Evolutionary conservation across 1,140 invertebrate genomes (phyloP).

Genomic region (Drosophila aff.): DNA sequence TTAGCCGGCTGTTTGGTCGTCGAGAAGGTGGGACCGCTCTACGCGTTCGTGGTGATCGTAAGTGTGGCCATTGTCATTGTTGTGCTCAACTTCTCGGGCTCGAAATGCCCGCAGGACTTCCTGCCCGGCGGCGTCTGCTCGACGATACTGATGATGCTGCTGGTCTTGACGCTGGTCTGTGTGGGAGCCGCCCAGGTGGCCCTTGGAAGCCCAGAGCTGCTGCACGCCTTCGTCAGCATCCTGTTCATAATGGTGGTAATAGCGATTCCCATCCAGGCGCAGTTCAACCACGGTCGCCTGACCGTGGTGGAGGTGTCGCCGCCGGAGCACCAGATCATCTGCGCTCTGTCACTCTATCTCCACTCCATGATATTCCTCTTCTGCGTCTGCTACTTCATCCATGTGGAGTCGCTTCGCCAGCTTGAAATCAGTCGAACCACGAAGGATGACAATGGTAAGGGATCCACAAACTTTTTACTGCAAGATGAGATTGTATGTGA

Average conservation of each 20-base stretch:
- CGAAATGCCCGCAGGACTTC: slow-evolving; percentile 37
- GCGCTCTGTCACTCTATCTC: slow-evolving; percentile 35
- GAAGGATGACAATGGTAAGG: background rate
- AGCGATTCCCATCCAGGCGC: slow-evolving; percentile 47
- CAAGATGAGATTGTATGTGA: no score
- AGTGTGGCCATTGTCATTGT: background rate
- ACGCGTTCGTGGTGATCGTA: background rate
- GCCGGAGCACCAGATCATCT: slow-evolving; percentile 23
- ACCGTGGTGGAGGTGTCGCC: slow-evolving; percentile 9
- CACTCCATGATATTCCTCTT: slow-evolving; percentile 37
- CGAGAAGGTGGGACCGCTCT: background rate
- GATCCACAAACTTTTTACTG: background rate
- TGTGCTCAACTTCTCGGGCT: slow-evolving; percentile 41
- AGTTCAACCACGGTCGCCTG: slow-evolving; percentile 41
- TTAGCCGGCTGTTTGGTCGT: slow-evolving; percentile 11
- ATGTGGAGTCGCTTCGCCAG: background rate
- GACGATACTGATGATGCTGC: slow-evolving; percentile 22
- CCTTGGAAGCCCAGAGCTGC: background rate
- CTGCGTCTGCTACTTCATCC: slow-evolving; percentile 38
- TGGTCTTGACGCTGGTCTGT: background rate
- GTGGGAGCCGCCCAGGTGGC: slow-evolving; percentile 22
- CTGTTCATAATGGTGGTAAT: slow-evolving; percentile 46
- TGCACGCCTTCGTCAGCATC: slow-evolving; percentile 21
- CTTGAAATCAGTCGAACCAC: background rate
- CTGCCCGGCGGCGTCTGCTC: slow-evolving; percentile 41